Base-by-base conservation (phyloP, 2,113 vertebrate species). In the Rhabdomys dilectus region DNA sequence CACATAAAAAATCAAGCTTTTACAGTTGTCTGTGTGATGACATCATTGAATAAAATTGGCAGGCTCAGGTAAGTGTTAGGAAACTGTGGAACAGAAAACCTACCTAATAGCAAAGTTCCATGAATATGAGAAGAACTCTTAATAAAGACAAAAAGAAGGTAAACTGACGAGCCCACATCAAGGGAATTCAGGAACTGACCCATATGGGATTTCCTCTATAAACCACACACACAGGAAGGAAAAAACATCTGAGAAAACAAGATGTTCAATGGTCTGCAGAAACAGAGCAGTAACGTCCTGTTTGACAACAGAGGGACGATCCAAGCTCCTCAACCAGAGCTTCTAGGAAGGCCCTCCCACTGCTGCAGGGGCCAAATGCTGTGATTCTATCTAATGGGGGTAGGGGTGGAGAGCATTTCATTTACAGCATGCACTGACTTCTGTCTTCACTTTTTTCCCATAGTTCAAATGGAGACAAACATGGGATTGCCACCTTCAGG, bases 361-460 rank as follows among this genome's bases (percentile, higher is more conserved):
- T 53, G 13, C 21, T 72, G 64, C 10, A 75, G 6, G 62, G 76
- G 5, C 31, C 39, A 12, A 34, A 45, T 45, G 13, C 16, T 66
- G 26, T 56, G 24, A 5, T 39, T 36, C 2, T 48, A 10, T 17
- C 16, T 3, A 77, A 17, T 8, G 17, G 16, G 31, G 10, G 4
- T 22, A 12, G 6, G 26, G n/a, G 8, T 1, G 11, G 13, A n/a
- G 76, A 4, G n/a, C 45, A 45, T 51, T 10, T 51, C 51, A 10
- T 2, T 92, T 48, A 64, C 11, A 64, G 11, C 9, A 53, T 9
- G 56, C 3, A 84, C 12, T 96, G 64, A 96, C 51, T 51, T 51
- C 29, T 91, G 87, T n/a, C 80, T 48, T 48, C 60, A 88, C 92
- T 96, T 15, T 45, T 92, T 96, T 96, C 17, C 45, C 3, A 5